Conservation (phyloP, 2,888 invertebrate species). For the Phragmatobia fuliginosa region DNA sequence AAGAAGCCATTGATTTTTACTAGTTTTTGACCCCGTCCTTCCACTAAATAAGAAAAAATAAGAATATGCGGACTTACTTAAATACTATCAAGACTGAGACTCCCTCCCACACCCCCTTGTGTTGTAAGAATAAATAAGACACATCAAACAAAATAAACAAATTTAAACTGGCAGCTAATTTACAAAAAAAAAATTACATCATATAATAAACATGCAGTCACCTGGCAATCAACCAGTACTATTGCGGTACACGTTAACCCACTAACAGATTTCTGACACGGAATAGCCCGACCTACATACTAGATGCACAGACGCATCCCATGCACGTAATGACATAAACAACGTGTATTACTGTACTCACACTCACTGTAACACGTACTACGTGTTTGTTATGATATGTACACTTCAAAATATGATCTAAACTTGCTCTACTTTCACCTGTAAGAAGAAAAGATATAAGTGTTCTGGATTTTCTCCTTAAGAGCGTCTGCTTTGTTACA, state of each 20-base stretch:
- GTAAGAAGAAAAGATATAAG: slow-evolving; percentile 13
- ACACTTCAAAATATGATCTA: slow-evolving; percentile 20
- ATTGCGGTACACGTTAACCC: slow-evolving; percentile 55
- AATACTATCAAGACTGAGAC: no score
- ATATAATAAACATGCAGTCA: no score
- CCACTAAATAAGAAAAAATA: no score
- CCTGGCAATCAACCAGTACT: slow-evolving; percentile 55
- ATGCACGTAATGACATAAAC: slow-evolving; percentile 52
- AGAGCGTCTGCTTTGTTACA: slow-evolving; percentile 11
- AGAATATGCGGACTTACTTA: no score
- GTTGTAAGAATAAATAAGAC: no score
- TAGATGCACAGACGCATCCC: slow-evolving; percentile 48
- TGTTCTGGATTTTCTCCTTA: slow-evolving; percentile 17
- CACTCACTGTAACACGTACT: no score
- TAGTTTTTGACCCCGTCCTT: no score
- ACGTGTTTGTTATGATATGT: slow-evolving; percentile 32
- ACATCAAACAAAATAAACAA: no score
- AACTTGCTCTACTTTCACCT: slow-evolving; percentile 18
- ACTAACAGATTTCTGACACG: slow-evolving; percentile 53
- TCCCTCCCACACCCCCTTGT: no score
- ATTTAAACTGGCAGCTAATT: no score
- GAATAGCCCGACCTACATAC: slow-evolving; percentile 53
- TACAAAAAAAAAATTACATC: no score
- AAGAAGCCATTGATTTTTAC: no score
- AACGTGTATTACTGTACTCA: slow-evolving; percentile 51